Evolutionary conservation across 2,888 invertebrate genomes (phyloP).

Genomic region (Mythimna ferrago): DNA sequence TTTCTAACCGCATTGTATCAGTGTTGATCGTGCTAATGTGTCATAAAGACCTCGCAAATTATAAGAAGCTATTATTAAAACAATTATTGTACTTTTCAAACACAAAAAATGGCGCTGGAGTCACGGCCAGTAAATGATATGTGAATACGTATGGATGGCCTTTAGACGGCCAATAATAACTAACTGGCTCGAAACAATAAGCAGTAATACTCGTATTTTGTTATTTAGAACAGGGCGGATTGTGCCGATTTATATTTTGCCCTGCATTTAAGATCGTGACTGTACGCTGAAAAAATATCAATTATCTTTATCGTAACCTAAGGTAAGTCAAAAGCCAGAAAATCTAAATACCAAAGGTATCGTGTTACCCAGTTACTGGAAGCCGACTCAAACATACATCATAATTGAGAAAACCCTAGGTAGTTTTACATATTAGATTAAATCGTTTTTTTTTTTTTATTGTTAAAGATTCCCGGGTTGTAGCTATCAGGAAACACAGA

Average conservation of each 20-base stretch:
- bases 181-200: constrained; percentile 25
- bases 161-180: constrained; percentile 33
- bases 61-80: constrained; percentile 56
- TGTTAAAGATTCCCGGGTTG: no score
- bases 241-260: constrained; percentile 12
- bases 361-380: no score
- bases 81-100: constrained; percentile 38
- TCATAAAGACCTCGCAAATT: constrained; percentile 61
- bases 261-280: not conserved
- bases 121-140: constrained; percentile 27
- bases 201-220: constrained; percentile 34
- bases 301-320: no score
- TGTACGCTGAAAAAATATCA: constrained; percentile 13
- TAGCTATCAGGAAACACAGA: no score
- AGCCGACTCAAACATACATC: no score
- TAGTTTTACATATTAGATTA: no score
- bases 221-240: constrained; percentile 32
- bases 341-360: not conserved
- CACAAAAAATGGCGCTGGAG: constrained; percentile 39
- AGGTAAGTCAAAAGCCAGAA: not conserved
- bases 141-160: constrained; percentile 22
- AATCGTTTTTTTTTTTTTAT: no score
- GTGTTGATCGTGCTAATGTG: constrained; percentile 60
- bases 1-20: constrained; percentile 63
- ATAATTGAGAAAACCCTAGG: no score